Evolutionary conservation across 2,888 invertebrate species (phyloP).

Genomic region (Chymomyza caudatula): DNA sequence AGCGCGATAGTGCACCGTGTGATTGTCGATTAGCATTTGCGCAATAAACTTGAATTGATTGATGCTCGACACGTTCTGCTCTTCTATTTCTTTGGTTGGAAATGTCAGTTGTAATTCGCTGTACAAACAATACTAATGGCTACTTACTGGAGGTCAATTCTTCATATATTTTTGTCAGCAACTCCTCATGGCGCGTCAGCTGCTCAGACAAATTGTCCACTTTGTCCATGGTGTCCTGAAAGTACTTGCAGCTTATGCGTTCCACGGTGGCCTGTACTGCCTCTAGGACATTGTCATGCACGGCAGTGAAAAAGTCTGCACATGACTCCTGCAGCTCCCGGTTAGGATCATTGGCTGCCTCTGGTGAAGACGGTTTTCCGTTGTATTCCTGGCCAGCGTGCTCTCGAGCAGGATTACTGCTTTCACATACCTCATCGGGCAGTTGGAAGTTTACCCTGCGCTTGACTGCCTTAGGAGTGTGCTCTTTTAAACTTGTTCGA

Average conservation of each 20-base stretch:
- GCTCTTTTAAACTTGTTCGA: not conserved
- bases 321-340: constrained; percentile 59
- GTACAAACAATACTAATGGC: not conserved
- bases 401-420: not conserved
- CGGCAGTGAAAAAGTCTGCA: constrained; percentile 67
- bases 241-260: constrained; percentile 40
- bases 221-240: constrained; percentile 30
- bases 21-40: constrained; percentile 61
- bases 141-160: constrained; percentile 56
- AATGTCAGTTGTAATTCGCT: not conserved
- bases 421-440: not conserved
- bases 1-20: constrained; percentile 43
- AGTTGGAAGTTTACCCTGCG: not conserved
- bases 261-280: constrained; percentile 57
- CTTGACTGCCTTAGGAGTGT: not conserved
- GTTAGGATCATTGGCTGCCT: constrained; percentile 6
- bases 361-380: too few relatives aligned
- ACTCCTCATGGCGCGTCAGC: constrained; percentile 32
- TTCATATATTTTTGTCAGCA: constrained; percentile 32
- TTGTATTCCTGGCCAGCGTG: not conserved
- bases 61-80: constrained; percentile 44
- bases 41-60: constrained; percentile 67
- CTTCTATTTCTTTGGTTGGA: constrained; percentile 35
- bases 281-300: constrained; percentile 70
- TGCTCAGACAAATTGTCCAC: constrained; percentile 32